Conservation (phyloP, 1,140 invertebrate genomes). For the Trichonephila clavata region DNA sequence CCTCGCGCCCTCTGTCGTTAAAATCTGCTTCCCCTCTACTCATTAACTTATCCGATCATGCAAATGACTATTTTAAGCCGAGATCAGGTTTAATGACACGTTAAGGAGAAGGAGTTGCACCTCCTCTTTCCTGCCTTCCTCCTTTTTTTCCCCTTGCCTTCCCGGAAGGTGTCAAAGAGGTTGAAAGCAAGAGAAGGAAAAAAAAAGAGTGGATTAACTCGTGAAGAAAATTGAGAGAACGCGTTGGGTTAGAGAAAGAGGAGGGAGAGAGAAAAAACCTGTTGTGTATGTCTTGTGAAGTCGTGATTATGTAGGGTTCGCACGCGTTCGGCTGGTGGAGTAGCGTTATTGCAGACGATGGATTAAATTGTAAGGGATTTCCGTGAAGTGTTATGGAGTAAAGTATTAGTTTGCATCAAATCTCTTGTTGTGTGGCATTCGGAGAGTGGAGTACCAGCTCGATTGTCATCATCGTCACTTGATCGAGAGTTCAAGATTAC, state of each 20-base stretch:
- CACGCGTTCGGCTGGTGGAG: no score
- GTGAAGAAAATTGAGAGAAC: conserved; percentile 23
- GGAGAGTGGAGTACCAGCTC: no score
- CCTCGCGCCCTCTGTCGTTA: background rate
- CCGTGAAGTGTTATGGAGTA: no score
- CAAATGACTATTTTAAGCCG: conserved; percentile 70
- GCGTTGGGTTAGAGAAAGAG: background rate
- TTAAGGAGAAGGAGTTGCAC: conserved; percentile 38
- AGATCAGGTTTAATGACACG: conserved; percentile 70
- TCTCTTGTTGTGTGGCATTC: no score
- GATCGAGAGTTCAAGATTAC: no score
- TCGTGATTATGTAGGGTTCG: background rate
- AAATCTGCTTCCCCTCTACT: conserved; percentile 34
- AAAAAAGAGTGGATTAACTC: conserved; percentile 13
- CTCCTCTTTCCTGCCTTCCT: background rate
- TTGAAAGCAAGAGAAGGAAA: background rate
- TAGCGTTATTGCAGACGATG: no score
- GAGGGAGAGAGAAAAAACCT: background rate
- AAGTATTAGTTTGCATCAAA: no score
- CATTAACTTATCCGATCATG: conserved; percentile 73
- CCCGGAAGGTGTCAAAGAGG: background rate
- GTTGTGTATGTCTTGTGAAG: background rate
- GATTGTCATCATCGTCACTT: no score
- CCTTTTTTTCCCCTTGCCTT: background rate
- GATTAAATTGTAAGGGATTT: no score